Evolutionary conservation across 2,797 vertebrate species (phyloP).

Genomic region (Helarctos malayanus): DNA sequence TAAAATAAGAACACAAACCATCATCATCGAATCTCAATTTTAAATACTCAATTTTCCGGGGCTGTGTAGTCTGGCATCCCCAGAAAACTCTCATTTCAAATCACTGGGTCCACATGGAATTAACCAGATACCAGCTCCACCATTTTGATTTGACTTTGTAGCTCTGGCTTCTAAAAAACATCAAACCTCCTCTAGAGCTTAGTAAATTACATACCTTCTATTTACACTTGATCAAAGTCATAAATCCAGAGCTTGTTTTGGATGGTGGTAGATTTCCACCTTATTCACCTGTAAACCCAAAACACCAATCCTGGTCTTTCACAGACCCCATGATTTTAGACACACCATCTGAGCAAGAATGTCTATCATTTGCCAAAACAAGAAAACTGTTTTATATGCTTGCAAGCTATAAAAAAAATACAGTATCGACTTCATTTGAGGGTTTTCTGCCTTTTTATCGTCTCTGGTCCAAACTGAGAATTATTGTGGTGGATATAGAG

Average conservation of each 20-base stretch:
- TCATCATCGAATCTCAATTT: not conserved
- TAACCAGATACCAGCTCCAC: not conserved
- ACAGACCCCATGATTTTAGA: slow-evolving; percentile 78
- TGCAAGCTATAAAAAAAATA: not conserved
- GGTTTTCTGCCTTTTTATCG: slow-evolving; percentile 10
- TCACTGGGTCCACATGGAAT: not conserved
- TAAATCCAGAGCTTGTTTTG: slow-evolving; percentile 3
- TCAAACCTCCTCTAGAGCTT: not conserved
- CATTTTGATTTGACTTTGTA: not conserved
- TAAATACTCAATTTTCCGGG: not conserved
- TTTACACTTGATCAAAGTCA: slow-evolving; percentile 9
- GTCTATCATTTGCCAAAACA: not conserved
- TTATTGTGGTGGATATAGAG: not conserved
- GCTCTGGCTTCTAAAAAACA: not conserved
- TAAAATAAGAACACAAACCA: slow-evolving; percentile 64
- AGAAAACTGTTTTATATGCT: not conserved
- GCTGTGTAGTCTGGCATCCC: not conserved
- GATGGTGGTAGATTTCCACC: slow-evolving; percentile 70
- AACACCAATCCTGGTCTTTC: slow-evolving; percentile 61
- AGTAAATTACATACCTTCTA: not conserved
- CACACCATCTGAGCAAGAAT: slow-evolving; percentile 30
- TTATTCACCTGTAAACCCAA: slow-evolving; percentile 73
- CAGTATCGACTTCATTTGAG: not conserved
- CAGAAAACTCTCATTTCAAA: not conserved
- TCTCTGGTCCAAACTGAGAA: slow-evolving; percentile 50